Evolutionary conservation across 2,888 invertebrate genomes (phyloP).

Genomic region (Neocrepidodera transversa): DNA sequence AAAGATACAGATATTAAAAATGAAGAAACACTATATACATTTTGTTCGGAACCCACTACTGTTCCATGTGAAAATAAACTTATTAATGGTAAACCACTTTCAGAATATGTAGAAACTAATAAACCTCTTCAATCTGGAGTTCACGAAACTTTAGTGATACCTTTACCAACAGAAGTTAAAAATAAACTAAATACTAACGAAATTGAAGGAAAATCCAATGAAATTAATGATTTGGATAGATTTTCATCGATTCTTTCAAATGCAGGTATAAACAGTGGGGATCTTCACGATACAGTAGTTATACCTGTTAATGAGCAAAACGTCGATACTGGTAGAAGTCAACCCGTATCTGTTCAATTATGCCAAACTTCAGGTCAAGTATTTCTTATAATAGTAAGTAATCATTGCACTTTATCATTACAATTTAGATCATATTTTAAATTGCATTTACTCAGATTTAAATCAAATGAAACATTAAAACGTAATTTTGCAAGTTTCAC

Average conservation of each 20-base stretch:
- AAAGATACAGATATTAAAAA: background rate
- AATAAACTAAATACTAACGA: slow-evolving; percentile 19
- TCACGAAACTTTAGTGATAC: slow-evolving; percentile 59
- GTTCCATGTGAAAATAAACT: slow-evolving; percentile 18
- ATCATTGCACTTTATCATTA: slow-evolving; percentile 24
- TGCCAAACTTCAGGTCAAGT: slow-evolving; percentile 59
- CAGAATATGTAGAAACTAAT: slow-evolving; percentile 27
- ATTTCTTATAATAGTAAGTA: slow-evolving; percentile 62
- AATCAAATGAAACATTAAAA: too few species aligned
- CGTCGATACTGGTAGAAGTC: slow-evolving; percentile 25
- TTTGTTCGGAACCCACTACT: slow-evolving; percentile 23
- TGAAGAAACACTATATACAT: slow-evolving; percentile 24
- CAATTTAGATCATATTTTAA: too few species aligned
- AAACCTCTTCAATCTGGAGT: slow-evolving; percentile 56
- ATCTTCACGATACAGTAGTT: slow-evolving; percentile 63
- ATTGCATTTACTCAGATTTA: too few species aligned
- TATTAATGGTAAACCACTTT: slow-evolving; percentile 26
- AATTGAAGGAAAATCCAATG: background rate
- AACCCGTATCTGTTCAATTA: slow-evolving; percentile 46
- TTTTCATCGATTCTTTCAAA: slow-evolving; percentile 19
- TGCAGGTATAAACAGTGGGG: slow-evolving; percentile 61
- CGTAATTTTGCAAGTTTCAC: background rate
- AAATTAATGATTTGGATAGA: background rate
- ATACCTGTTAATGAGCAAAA: slow-evolving; percentile 30
- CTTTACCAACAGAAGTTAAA: slow-evolving; percentile 23